Base-by-base conservation (phyloP, 2,888 invertebrate species). In the Caenorhabditis auriculariae region DNA sequence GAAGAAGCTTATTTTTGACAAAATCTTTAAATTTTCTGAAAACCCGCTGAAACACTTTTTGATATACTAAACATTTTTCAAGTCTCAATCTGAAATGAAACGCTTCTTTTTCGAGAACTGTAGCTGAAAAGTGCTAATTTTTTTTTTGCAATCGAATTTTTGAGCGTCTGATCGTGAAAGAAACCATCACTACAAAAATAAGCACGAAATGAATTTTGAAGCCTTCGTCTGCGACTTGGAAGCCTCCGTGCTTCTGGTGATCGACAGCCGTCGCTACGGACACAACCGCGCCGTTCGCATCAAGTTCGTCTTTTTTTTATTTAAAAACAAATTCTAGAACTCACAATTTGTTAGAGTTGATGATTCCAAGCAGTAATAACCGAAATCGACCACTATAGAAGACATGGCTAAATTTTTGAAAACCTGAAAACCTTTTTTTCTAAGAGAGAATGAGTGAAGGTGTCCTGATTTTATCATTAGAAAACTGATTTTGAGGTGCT, bases 161-260 rank as follows among this genome's bases (percentile, higher is more conserved):
- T 29, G 21, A 45, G 1, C 21, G 23, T 47, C 38, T 47, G 2
- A 35, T 28, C 32, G 4, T 32, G 32, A 21, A 7, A 27, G 32
- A n/a, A 23, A 28, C 46, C 32, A 46, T 27, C 21, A 6, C 32
- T 48, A 23, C 23, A 23, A 24, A 3, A 48, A 17, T 9, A 47
- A 47, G n/a, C 43, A n/a, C 27, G 26, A 17, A 24, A 29, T 45
- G 45, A 9, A 15, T 17, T 9, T 59, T 56, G 24, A 53, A 72
- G 72, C 67, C 41, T 67, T 61, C 66, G 69, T 72, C 15, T 73
- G 72, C 57, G 72, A 73, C 49, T 60, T 73, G 21, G 70, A 73
- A 49, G 72, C 72, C 19, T 68, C 68, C 9, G 69, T 73, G 0
- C 69, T 73, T n/a, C 65, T 73, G 32, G 70, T 73, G 52, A 58